These are phyloP conservation scores for Lycaena phlaeas DNA, from an alignment of 2,888 invertebrate species.

Conservation along the genomic window DNA sequence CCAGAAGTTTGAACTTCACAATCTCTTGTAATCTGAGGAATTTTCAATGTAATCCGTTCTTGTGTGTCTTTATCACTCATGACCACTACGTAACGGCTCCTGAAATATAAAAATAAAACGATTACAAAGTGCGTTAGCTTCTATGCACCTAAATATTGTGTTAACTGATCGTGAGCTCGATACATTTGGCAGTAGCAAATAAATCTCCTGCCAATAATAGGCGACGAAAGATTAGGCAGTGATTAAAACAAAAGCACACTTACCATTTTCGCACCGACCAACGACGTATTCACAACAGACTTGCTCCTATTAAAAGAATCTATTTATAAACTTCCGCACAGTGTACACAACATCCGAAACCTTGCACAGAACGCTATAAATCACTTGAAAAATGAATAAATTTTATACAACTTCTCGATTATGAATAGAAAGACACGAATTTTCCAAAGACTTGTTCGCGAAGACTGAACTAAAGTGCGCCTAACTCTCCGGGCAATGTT, in stretches of 20 bases:
- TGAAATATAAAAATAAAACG: conserved; percentile 35
- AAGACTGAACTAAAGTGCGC: conserved; percentile 44
- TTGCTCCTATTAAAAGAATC: conserved; percentile 64
- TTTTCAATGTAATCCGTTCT: conserved; percentile 33
- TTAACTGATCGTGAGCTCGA: too few species aligned
- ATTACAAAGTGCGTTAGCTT: conserved; percentile 9
- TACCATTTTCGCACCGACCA: conserved; percentile 42
- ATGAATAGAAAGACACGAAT: conserved; percentile 25
- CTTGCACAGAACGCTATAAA: not conserved
- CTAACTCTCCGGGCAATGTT: conserved; percentile 54
- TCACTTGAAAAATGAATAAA: conserved; percentile 2
- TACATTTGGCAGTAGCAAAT: conserved; percentile 42
- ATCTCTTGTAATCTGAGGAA: conserved; percentile 45
- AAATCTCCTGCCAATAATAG: conserved; percentile 49
- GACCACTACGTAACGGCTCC: conserved; percentile 27
- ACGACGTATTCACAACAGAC: conserved; percentile 45
- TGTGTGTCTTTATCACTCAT: conserved; percentile 49
- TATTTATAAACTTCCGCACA: conserved; percentile 47
- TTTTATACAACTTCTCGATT: not conserved
- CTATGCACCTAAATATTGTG: conserved; percentile 7
- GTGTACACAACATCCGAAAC: conserved; percentile 36
- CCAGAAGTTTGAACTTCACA: conserved; percentile 46
- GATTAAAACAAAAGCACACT: conserved; percentile 34
- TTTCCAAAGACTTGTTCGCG: conserved; percentile 37
- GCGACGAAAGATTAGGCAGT: conserved; percentile 36